A percentile compares a stretch with the other conserved stretches of the same genome.
phyloP scores from a whole-genome alignment of 2,113 vertebrate species.

The Melanocharis versteri region DNA sequence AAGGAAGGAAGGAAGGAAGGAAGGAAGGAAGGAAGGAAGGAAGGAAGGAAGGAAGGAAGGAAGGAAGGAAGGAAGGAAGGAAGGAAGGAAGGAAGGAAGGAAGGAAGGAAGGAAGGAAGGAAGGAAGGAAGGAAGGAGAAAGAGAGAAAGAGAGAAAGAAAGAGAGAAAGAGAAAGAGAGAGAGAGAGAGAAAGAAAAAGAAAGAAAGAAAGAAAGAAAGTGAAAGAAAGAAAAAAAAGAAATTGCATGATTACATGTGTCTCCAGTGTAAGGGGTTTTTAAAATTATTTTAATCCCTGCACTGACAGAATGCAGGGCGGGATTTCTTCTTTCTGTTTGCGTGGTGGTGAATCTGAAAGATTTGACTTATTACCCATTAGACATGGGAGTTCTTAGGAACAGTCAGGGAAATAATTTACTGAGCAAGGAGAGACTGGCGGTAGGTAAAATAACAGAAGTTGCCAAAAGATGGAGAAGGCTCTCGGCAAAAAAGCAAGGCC shows the following conservation, averaged over 20 bases:
- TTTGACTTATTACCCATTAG: neutral
- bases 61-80: too few species aligned
- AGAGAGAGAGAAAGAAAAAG: fast-evolving
- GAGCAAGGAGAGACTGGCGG: neutral
- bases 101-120: too few species aligned
- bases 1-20: neutral
- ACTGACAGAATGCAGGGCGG: neutral
- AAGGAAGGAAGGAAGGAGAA: neutral
- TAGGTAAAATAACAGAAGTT: neutral
- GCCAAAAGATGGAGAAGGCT: neutral
- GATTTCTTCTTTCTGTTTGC: neutral
- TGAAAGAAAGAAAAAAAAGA: neutral
- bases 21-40: neutral
- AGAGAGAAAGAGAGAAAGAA: too few species aligned
- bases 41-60: neutral
- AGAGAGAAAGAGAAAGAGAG: fast-evolving
- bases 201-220: too few species aligned
- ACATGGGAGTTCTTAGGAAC: neutral
- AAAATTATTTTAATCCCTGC: neutral
- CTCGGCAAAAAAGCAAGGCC: neutral
- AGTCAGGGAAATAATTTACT: neutral
- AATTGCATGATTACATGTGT: too few species aligned
- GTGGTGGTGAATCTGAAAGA: neutral
- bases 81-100: neutral
- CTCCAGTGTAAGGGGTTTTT: neutral